Evolutionary conservation across 2,113 vertebrate genomes (phyloP), one percentile per base, ranked within the genome.

Genomic region (Athene cunicularia): DNA sequence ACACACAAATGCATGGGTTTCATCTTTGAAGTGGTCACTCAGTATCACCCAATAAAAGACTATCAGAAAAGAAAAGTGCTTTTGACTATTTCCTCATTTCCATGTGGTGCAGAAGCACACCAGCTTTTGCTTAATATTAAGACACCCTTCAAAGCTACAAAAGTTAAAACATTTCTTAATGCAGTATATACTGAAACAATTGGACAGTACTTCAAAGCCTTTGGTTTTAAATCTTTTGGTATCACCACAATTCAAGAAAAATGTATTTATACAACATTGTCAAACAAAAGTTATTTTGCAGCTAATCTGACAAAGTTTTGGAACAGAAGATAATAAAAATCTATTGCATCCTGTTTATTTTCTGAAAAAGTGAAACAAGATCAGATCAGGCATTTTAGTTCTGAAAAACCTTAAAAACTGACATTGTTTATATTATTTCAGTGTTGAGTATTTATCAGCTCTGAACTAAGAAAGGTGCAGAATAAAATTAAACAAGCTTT

Each of bases 161-260:
- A 92, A 96, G 77, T 92, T 91, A 76, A 96, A 95, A 89, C 91
- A 96, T 77, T 93, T 73, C 53, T 93, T 70, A 59, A 35, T 39
- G 71, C 37, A 80, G 50, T 93, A 73, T 90, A 96, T 28, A 90
- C 67, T 88, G 76, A 86, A 87, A 91, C 80, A 94, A 96, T 58
- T 95, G 94, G 91, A 92, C 88, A 94, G 80, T 6, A 88, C 87
- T 96, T 96, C 92, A 95, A 96, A 97, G 92, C 47, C 47, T 32
- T 53, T 49, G n/a, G 28, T 55, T 90, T 90, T 43, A 80, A 73
- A 80, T 49, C 90, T 95, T 94, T 56, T 58, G n/a, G 71, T 82
- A 80, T 83, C 71, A 71, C n/a, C 6, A 56, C 39, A 41, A 86
- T 80, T 83, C 85, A 83, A 60, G 47, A 50, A 94, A 95, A 79